Evolutionary conservation across 2,888 invertebrate genomes (phyloP), one percentile per base, ranked within the genome.

Genomic region (Andrena trimmerana): DNA sequence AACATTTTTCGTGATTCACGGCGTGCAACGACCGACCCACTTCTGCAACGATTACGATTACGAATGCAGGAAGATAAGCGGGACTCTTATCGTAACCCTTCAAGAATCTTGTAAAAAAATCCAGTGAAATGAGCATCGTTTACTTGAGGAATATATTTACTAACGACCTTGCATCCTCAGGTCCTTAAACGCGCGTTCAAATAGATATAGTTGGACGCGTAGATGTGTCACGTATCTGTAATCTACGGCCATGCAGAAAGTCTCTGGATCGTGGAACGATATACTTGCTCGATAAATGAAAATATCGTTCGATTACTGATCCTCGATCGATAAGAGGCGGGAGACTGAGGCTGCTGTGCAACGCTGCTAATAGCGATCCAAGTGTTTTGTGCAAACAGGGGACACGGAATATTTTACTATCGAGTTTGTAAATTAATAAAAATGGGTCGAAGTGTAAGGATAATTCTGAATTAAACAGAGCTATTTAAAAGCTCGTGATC

Each of bases 191-290:
- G 13, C 42, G 42, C 4, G 42, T 42, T 42, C 4, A 42, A 13
- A 13, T 13, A 42, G 42, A 42, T 42, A 13, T 42, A 42, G 42
- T 42, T 42, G 4, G 42, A 62, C 31, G 16, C 50, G 33, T 69
- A 27, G 24, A 63, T 63, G 31, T 63, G 10, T 50, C 16, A n/a
- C 42, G 24, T 24, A 27, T 3, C 13, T 36, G 31, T 52, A 60
- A 79, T 79, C 76, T 79, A 33, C 66, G 50, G 57, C 69, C 75
- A 8, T 36, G 36, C 29, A 42, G 52, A 66, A 52, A 78, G 24
- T 5, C 16, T 62, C 27, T 8, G 33, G 71, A 77, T 71, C 31
- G 42, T 5, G 63, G 1, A 66, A n/a, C 27, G 20, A 65, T 24
- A 10, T 24, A 16, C 68, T 69, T 42, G 60, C 48, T 65, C 31